A percentile compares a stretch with the other conserved stretches of the same genome.
phyloP scores from a whole-genome alignment of 2,888 invertebrate species.

The Acanthococcus lagerstroemiae region DNA sequence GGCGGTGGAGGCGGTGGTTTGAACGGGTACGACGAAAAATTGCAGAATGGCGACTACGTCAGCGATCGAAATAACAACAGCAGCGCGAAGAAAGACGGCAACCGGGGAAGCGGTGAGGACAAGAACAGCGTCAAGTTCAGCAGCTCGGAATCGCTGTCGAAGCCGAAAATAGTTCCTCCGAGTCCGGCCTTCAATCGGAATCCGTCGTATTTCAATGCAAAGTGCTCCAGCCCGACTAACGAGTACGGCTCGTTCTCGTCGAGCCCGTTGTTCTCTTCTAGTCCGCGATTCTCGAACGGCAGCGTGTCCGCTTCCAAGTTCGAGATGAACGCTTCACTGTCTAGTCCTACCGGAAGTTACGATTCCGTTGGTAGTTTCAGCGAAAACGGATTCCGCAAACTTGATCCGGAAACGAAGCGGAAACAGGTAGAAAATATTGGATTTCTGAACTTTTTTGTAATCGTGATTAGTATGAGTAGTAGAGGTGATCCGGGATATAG shows the following conservation, averaged over 20 bases:
- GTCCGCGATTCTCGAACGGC: conserved; percentile 12
- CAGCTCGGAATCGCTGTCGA: conserved; percentile 13
- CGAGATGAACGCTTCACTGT: conserved; percentile 7
- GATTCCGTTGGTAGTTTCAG: conserved; percentile 14
- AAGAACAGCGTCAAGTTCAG: conserved; percentile 19
- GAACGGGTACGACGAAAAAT: not conserved
- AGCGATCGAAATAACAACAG: conserved; percentile 19
- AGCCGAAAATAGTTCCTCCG: conserved; percentile 39
- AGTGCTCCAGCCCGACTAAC: conserved; percentile 30
- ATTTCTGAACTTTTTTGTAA: not conserved
- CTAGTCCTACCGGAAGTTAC: conserved; percentile 17
- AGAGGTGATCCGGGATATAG: too few relatives aligned
- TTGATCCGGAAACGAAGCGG: conserved; percentile 17
- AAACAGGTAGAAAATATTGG: conserved; percentile 6
- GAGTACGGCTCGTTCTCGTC: conserved; percentile 1
- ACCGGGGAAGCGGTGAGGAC: conserved; percentile 9
- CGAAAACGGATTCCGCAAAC: conserved; percentile 7
- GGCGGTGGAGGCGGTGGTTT: not conserved
- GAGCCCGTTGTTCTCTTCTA: conserved; percentile 21
- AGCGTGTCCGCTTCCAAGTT: conserved; percentile 3
- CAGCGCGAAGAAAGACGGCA: conserved; percentile 1
- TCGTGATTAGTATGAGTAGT: too few relatives aligned
- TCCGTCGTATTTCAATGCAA: conserved; percentile 39
- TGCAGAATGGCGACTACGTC: conserved; percentile 32
- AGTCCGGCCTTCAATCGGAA: conserved; percentile 49